Conservation (phyloP, 2,888 invertebrate species). For the Amiota mariae region DNA sequence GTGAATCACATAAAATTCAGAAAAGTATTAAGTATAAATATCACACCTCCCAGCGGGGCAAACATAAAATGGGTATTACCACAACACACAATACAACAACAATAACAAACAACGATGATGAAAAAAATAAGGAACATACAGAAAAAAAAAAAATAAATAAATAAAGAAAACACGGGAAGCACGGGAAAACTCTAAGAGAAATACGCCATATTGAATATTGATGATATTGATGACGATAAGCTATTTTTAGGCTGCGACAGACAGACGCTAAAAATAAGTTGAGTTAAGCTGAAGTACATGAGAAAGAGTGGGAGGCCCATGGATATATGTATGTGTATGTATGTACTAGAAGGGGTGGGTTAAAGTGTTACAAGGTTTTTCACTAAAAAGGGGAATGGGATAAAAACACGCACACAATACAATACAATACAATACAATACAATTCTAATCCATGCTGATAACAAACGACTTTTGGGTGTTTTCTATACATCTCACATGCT, state of each 20-base stretch:
- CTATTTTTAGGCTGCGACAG: conserved; percentile 59
- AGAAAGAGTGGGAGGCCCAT: no score
- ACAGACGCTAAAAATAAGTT: conserved; percentile 58
- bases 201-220: conserved; percentile 54
- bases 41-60: conserved; percentile 58
- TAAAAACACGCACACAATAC: background rate
- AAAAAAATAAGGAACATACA: conserved; percentile 33
- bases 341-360: conserved; percentile 38
- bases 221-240: conserved; percentile 37
- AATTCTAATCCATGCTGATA: conserved; percentile 33
- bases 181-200: conserved; percentile 5
- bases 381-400: conserved; percentile 48
- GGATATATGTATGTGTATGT: no score
- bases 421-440: no score
- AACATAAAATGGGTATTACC: conserved; percentile 61
- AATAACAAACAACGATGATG: conserved; percentile 41
- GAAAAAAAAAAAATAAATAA: background rate
- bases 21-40: conserved; percentile 46
- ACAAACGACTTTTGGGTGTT: conserved; percentile 36
- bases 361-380: conserved; percentile 63
- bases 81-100: conserved; percentile 45
- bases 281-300: no score
- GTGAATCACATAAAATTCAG: conserved; percentile 48
- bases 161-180: background rate
- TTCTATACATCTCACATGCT: background rate